A percentile compares a stretch with the other conserved stretches of the same genome.
Evolutionary conservation across 2,888 invertebrate species (phyloP).

Genomic region (Heliconius aoede): DNA sequence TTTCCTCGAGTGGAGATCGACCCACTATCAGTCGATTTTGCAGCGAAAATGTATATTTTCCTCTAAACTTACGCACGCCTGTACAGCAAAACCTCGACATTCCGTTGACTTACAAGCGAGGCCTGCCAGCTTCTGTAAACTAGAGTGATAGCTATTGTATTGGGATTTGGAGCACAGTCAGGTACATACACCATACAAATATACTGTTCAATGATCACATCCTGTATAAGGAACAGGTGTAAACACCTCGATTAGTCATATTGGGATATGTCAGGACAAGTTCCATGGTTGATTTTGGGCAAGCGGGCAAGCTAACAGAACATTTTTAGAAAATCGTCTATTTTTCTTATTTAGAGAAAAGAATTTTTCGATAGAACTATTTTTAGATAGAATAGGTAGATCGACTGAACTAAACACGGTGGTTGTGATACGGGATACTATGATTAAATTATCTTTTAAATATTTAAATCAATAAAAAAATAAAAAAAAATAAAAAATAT

Average conservation of each 20-base stretch:
- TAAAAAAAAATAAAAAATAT: too few relatives aligned
- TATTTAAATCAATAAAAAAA: too few relatives aligned
- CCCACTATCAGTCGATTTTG: too few relatives aligned
- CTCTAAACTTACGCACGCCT: not conserved
- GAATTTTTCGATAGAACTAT: not conserved
- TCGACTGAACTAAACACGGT: too few relatives aligned
- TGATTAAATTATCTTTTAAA: too few relatives aligned
- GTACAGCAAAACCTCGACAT: not conserved
- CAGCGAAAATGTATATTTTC: slow-evolving; percentile 3
- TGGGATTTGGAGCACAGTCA: slow-evolving; percentile 19
- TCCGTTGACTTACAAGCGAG: slow-evolving; percentile 11
- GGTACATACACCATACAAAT: slow-evolving; percentile 8
- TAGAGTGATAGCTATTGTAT: slow-evolving; percentile 24
- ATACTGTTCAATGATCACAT: not conserved
- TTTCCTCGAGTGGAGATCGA: too few relatives aligned
- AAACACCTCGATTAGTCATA: slow-evolving; percentile 4
- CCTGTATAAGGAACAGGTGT: not conserved
- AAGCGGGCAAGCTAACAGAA: not conserved
- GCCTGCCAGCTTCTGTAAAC: not conserved
- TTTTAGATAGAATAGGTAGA: too few relatives aligned
- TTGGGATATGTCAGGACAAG: not conserved
- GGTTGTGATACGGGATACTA: too few relatives aligned
- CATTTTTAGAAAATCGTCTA: not conserved
- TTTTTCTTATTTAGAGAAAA: not conserved
- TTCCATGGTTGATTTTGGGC: not conserved